Evolutionary conservation across 2,888 invertebrate genomes (phyloP), one percentile per base, ranked within the genome.

Genomic region (Thera britannica): DNA sequence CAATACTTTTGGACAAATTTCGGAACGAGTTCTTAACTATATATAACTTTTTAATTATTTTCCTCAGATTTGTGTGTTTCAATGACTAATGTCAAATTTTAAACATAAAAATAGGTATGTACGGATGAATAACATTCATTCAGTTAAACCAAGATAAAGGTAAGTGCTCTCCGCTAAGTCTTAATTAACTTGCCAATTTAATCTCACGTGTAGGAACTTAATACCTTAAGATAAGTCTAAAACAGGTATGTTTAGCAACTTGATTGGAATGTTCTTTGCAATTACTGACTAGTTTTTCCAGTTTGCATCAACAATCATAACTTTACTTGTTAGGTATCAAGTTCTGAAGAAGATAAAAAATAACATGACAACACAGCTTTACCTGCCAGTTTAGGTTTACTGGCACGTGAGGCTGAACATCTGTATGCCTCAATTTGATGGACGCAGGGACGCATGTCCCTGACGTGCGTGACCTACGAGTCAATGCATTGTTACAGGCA

Each of bases 251-350:
- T 57, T 49, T 56, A 56, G 67, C 51, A 51, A 63, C 56, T 35
- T 6, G 62, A 35, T 12, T 23, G 62, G 67, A 63, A 67, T 63
- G 56, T 51, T 36, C 55, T 44, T 44, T 67, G 67, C 56, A 63
- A 67, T 67, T 67, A 67, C 44, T 44, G n/a, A 51, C 49, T 12
- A 58, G 60, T 67, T 60, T 67, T 9, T 59, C 38, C 51, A 60
- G 59, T 55, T 67, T 23, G 23, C 23, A 23, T 23, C 23, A 23
- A 23, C 23, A 23, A 23, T 23, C 23, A 23, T 23, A 23, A 23
- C 23, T 23, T 23, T 23, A 23, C 23, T 23, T 23, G 23, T 23
- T 23, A 23, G 23, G 0, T 23, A 23, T 23, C 23, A 23, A 23
- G 23, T 23, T 23, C 23, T 23, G 23, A 23, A 23, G 23, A 23